Conservation (phyloP, 2,797 vertebrate species). For the Cichlasoma orientale region DNA sequence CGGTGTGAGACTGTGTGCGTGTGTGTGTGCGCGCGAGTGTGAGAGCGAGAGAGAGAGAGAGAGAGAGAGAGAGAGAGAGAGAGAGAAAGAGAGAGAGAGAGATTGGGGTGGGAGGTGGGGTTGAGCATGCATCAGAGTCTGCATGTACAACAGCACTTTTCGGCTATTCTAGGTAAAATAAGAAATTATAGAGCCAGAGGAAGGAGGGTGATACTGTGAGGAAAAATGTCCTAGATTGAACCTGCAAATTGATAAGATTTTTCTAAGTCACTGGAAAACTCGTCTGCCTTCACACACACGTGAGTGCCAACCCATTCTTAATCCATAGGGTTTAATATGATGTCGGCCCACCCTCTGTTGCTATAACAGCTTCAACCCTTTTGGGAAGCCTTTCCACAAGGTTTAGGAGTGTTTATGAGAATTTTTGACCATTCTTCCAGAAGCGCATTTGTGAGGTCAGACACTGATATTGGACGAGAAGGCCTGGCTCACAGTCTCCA, state of each 20-base stretch:
- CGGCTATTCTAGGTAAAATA: not conserved
- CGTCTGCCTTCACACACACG: too few species aligned
- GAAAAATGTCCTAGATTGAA: not conserved
- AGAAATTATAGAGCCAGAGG: not conserved
- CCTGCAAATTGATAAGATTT: not conserved
- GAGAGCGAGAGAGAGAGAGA: not conserved
- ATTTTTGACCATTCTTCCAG: too few species aligned
- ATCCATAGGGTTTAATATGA: too few species aligned
- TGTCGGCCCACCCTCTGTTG: too few species aligned
- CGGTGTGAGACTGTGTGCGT: slow-evolving; percentile 36
- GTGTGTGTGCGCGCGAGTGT: not conserved
- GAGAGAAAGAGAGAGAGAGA: not conserved
- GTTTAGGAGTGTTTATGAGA: too few species aligned
- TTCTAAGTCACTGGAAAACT: not conserved
- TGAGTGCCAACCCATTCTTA: too few species aligned
- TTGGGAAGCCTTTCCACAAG: too few species aligned
- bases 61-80: not conserved
- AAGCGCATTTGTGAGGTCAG: too few species aligned
- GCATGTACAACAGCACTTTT: slow-evolving; percentile 44
- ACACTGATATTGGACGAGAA: too few species aligned
- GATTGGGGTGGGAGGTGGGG: not conserved
- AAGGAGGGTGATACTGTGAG: not conserved
- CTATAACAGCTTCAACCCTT: too few species aligned
- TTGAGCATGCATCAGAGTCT: slow-evolving; percentile 59
- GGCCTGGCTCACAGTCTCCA: too few species aligned